A percentile compares a stretch with the other conserved stretches of the same genome.
Conservation (phyloP, 2,888 invertebrate species). For the Drosophila falleni region DNA sequence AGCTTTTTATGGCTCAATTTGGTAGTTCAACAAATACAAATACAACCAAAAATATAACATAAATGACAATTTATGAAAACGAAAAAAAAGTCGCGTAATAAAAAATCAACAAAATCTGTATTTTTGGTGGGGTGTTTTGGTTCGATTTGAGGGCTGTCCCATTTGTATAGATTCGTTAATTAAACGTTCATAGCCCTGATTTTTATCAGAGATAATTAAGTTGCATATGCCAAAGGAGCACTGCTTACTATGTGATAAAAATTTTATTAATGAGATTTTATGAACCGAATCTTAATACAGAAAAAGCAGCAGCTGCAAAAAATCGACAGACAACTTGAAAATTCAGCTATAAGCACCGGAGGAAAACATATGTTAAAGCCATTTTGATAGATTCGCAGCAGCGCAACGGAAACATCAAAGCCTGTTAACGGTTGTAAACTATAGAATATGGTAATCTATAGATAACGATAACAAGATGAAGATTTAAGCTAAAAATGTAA, state of each 20-base stretch:
- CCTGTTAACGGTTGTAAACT: constrained; percentile 57
- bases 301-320: constrained; percentile 37
- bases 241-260: constrained; percentile 57
- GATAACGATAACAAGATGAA: constrained; percentile 50
- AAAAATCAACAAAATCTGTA: constrained; percentile 45
- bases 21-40: constrained; percentile 43
- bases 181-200: constrained; percentile 57
- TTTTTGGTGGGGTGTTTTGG: constrained; percentile 32
- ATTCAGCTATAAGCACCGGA: constrained; percentile 27
- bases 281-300: constrained; percentile 49
- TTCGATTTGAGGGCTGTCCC: constrained; percentile 15
- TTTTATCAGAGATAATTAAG: constrained; percentile 73
- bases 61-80: constrained; percentile 78
- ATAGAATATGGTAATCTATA: constrained; percentile 62
- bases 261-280: constrained; percentile 69
- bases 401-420: constrained; percentile 70
- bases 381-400: constrained; percentile 43
- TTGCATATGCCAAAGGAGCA: constrained; percentile 60
- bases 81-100: constrained; percentile 49
- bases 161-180: constrained; percentile 80
- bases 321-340: constrained; percentile 8
- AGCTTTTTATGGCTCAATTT: constrained; percentile 73
- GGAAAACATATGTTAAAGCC: constrained; percentile 45
- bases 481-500: constrained; percentile 15
- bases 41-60: constrained; percentile 47